These are phyloP conservation scores for Syrmaticus mikado DNA, from an alignment of 2,113 vertebrate genomes.

Conservation along the genomic window DNA sequence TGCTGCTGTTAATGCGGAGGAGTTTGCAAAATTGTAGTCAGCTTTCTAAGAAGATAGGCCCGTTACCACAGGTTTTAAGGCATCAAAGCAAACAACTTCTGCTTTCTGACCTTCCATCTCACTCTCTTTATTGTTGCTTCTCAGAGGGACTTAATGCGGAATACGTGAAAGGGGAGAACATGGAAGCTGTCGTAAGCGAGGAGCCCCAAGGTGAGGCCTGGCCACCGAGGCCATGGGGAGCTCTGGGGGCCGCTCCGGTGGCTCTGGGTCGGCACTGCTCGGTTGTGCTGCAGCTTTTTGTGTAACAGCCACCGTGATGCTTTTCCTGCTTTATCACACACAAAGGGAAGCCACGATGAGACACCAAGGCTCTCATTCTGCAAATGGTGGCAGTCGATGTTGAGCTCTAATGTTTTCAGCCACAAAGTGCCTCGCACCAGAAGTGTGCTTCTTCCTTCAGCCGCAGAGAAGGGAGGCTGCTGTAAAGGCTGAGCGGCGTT, in stretches of 20 bases:
- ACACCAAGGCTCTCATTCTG: neutral
- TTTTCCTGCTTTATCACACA: neutral
- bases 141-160: slow-evolving; percentile 91
- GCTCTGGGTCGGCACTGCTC: neutral
- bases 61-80: neutral
- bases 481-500: neutral
- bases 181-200: slow-evolving; percentile 88
- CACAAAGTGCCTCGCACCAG: neutral
- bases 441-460: neutral
- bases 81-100: neutral
- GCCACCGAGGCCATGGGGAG: neutral
- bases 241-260: neutral
- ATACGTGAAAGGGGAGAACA: slow-evolving; percentile 89
- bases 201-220: slow-evolving; percentile 89
- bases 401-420: neutral
- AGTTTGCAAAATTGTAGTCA: neutral
- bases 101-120: neutral
- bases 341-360: neutral
- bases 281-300: neutral
- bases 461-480: neutral
- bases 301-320: neutral
- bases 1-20: neutral
- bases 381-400: neutral
- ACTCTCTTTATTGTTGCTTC: slow-evolving; percentile 30
- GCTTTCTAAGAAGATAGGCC: neutral